Conservation (phyloP, 2,797 vertebrate genomes). For the Mus spretus region DNA sequence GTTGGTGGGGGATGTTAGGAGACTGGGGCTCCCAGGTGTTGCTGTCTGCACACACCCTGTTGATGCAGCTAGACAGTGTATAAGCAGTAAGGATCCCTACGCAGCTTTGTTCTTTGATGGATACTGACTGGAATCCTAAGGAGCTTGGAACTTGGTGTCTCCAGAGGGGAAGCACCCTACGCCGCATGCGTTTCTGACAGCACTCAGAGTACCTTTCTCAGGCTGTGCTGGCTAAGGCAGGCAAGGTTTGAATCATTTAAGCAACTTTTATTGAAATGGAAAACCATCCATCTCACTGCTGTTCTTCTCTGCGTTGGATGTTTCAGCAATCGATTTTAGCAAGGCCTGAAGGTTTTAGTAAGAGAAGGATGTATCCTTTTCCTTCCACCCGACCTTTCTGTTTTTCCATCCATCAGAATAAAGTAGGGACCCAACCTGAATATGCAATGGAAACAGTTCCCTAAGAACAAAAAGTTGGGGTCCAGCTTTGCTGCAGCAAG, state of each 20-base stretch:
- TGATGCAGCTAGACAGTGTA: neutral
- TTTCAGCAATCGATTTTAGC: conserved; percentile 10
- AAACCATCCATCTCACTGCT: neutral
- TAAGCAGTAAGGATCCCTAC: neutral
- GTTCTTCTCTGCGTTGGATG: neutral
- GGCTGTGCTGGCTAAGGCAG: neutral
- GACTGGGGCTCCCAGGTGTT: neutral
- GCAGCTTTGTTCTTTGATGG: neutral
- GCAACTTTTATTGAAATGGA: conserved; percentile 34
- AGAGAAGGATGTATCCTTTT: neutral
- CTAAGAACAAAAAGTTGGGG: neutral
- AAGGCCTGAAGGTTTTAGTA: conserved; percentile 30
- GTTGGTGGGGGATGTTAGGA: neutral
- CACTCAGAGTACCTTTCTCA: neutral
- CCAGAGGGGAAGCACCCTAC: fast-evolving
- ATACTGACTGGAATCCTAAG: neutral
- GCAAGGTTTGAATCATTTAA: neutral
- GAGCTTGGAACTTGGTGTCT: neutral
- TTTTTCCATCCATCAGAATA: conserved; percentile 27
- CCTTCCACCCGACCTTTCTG: neutral
- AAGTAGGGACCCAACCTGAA: neutral
- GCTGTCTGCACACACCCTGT: neutral
- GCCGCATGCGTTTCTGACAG: neutral
- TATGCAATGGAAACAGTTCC: neutral
- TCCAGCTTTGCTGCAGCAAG: neutral